Conservation (phyloP, 2,113 vertebrate species). For the Prochilodus magdalenae region DNA sequence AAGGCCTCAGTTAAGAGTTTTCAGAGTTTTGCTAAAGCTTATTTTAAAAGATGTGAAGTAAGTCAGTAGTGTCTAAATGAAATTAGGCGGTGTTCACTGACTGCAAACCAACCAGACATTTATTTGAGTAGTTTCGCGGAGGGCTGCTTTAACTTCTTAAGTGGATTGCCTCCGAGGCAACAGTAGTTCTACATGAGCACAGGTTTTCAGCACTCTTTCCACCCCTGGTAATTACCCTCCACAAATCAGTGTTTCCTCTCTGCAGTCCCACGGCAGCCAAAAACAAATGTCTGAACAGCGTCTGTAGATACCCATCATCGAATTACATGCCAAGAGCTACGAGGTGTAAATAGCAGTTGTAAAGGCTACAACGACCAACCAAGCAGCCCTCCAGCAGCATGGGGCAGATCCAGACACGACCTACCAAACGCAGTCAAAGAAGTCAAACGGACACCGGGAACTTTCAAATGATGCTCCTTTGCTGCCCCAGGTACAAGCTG, state of each 20-base stretch:
- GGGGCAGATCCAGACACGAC: slow-evolving; percentile 67
- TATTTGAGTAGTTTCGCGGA: background rate
- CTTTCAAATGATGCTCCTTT: background rate
- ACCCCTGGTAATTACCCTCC: slow-evolving; percentile 26
- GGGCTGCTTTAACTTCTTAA: background rate
- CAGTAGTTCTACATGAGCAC: background rate
- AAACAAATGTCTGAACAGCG: slow-evolving; percentile 64
- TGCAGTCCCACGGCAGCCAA: slow-evolving; percentile 36
- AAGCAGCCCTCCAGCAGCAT: slow-evolving; percentile 73
- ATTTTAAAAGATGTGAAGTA: no score
- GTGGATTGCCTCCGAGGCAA: background rate
- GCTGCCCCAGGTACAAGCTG: slow-evolving; percentile 13
- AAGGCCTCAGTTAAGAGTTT: no score
- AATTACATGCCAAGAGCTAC: slow-evolving; percentile 72
- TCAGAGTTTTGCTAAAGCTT: no score
- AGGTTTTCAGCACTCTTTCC: background rate
- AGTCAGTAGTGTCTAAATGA: no score
- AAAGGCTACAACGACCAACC: slow-evolving; percentile 79
- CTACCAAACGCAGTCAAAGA: slow-evolving; percentile 6
- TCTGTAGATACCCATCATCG: slow-evolving; percentile 74
- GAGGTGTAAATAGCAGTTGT: slow-evolving; percentile 80
- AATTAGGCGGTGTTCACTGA: no score
- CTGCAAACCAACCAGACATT: background rate
- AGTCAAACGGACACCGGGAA: slow-evolving; percentile 9
- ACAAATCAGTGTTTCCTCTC: slow-evolving; percentile 16